A percentile compares a stretch with the other conserved stretches of the same genome.
phyloP scores from a whole-genome alignment of 2,888 invertebrate genomes.

The Trachelus stipa region DNA sequence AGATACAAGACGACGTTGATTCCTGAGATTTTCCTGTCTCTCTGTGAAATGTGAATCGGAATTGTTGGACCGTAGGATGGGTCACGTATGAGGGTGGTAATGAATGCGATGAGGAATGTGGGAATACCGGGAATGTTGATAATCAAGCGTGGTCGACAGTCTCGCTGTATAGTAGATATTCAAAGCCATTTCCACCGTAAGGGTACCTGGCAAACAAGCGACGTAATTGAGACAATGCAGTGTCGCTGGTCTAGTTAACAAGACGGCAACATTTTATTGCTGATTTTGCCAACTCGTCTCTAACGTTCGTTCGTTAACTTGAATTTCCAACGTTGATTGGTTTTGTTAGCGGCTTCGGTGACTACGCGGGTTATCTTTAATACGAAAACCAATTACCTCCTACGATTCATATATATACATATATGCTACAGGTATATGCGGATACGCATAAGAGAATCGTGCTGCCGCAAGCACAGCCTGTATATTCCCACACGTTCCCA shows the following conservation, averaged over 20 bases:
- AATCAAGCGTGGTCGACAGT: constrained; percentile 14
- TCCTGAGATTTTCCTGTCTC: not conserved
- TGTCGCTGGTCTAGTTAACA: constrained; percentile 12
- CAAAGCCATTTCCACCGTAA: not conserved
- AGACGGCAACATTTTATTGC: constrained; percentile 16
- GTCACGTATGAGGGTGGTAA: constrained; percentile 7
- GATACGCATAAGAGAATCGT: not conserved
- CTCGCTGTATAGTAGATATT: not conserved
- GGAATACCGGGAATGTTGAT: constrained; percentile 21
- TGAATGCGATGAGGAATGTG: constrained; percentile 19
- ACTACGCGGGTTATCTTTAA: not conserved
- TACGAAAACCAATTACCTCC: not conserved
- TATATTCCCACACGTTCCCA: not conserved
- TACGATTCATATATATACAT: not conserved
- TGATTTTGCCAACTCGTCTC: constrained; percentile 19
- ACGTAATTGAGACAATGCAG: constrained; percentile 23
- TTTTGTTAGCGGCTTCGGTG: not conserved
- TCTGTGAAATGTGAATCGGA: not conserved
- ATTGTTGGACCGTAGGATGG: not conserved
- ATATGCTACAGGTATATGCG: too few species aligned
- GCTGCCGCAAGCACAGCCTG: not conserved
- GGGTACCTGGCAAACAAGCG: constrained; percentile 8
- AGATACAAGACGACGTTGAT: not conserved
- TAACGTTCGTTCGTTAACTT: constrained; percentile 12
- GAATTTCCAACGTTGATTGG: constrained; percentile 1